phyloP scores from a whole-genome alignment of 1,140 invertebrate species.

The Oryctes rhinoceros region DNA sequence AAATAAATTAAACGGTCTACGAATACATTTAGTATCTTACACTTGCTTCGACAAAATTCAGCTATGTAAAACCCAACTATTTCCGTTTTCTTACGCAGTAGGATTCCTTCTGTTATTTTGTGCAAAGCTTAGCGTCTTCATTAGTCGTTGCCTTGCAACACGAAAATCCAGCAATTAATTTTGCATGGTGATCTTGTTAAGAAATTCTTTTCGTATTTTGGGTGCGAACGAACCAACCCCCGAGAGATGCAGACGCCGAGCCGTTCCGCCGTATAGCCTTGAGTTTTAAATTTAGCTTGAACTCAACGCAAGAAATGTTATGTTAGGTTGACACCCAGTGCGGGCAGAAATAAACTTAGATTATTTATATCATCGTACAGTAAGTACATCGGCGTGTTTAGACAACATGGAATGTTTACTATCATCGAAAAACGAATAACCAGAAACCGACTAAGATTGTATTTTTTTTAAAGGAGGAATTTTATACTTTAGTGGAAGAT shows the following conservation, averaged over 20 bases:
- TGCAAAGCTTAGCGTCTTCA: background rate
- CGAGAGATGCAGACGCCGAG: background rate
- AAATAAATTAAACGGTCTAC: too few species aligned
- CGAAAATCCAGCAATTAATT: conserved; percentile 2
- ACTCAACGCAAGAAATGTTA: conserved; percentile 51
- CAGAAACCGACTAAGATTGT: background rate
- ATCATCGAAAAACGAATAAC: conserved; percentile 11
- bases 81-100: too few species aligned
- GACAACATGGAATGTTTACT: conserved; percentile 32
- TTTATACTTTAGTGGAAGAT: too few species aligned
- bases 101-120: background rate
- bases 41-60: too few species aligned
- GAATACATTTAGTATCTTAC: too few species aligned
- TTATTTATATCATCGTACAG: conserved; percentile 48
- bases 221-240: conserved; percentile 14
- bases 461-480: too few species aligned
- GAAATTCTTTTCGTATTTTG: conserved; percentile 27
- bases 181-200: background rate
- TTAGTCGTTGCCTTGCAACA: background rate
- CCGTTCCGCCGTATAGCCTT: conserved; percentile 45
- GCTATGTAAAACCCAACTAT: too few species aligned
- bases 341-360: conserved; percentile 47
- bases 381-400: conserved; percentile 20
- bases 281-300: conserved; percentile 50
- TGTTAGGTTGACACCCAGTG: conserved; percentile 52